Base-by-base conservation (phyloP, 1,140 invertebrate species). In the Pogonomyrmex californicus region DNA sequence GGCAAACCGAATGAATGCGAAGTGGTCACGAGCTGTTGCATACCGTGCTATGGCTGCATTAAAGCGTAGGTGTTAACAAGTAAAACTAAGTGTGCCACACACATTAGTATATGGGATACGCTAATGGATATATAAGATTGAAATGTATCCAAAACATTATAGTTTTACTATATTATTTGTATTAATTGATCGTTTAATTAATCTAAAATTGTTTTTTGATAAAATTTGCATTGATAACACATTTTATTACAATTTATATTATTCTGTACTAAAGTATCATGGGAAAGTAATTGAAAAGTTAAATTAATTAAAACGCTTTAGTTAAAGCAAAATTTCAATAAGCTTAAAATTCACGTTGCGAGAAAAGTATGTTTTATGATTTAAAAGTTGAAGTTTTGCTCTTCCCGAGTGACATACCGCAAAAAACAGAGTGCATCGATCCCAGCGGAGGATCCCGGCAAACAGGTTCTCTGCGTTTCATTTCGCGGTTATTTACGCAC, bases 401-500 rank as follows among this genome's bases (percentile, higher is more conserved):
- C 14, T 81, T 49, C 36, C 47, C 36, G 17, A 56, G 51, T 73
- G 88, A 90, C 81, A 41, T 41, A 60, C 38, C 71, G 71, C 77
- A 49, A 66, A 66, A 83, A 85, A 65, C 71, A 76, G 78, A 90
- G 71, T 56, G 76, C 77, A 73, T 78, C 88, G 88, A 86, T 68
- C 41, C 77, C 49, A 77, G 62, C 51, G 68, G 63, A 86, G 82
- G 66, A 91, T 90, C 86, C 86, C 60, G 73, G 41, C 88, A 88
- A 90, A 90, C 89, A 87, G 77, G 36, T 51, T 68, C 76, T 76
- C 56, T 51, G 71, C 83, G 87, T 91, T 91, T 79, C 89, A 90
- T 90, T 91, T 90, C 89, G 89, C 87, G 86, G 89, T 91, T 91
- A 90, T 91, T 91, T 91, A 90, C 89, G 87, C 54, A 83, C 62